A percentile compares a stretch with the other conserved stretches of the same genome.
phyloP scores from a whole-genome alignment of 2,113 vertebrate genomes.

The Oriolus oriolus region DNA sequence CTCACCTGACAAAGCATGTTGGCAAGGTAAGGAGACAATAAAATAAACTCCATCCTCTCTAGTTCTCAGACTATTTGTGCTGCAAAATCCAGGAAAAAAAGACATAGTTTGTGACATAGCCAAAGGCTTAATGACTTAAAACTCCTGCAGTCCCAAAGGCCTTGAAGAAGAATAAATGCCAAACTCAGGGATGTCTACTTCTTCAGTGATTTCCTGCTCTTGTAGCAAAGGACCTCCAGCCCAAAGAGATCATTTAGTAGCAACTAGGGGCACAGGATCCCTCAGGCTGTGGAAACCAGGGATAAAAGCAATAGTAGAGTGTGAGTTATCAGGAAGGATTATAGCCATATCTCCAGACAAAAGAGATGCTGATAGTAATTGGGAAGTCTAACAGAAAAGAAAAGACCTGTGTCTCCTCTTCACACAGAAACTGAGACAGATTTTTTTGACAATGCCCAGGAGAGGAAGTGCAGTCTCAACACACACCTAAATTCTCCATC shows the following conservation, averaged over 20 bases:
- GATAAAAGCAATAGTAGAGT: not conserved
- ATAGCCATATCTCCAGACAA: not conserved
- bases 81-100: not conserved
- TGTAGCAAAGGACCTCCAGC: not conserved
- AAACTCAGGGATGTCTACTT: not conserved
- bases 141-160: not conserved
- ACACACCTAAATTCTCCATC: not conserved
- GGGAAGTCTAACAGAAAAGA: not conserved
- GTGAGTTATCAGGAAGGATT: not conserved
- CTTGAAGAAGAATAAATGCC: not conserved
- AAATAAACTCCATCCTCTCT: not conserved
- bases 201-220: not conserved
- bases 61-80: not conserved
- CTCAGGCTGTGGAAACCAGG: not conserved
- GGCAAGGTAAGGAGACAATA: not conserved
- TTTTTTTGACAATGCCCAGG: not conserved
- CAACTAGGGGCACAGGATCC: not conserved
- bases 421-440: not conserved
- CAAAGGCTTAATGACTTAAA: not conserved
- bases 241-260: not conserved
- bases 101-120: not conserved
- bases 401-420: not conserved
- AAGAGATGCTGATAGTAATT: not conserved
- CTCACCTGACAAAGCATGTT: not conserved
- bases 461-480: not conserved